phyloP scores from a whole-genome alignment of 2,797 vertebrate genomes.

The Limosa lapponica region DNA sequence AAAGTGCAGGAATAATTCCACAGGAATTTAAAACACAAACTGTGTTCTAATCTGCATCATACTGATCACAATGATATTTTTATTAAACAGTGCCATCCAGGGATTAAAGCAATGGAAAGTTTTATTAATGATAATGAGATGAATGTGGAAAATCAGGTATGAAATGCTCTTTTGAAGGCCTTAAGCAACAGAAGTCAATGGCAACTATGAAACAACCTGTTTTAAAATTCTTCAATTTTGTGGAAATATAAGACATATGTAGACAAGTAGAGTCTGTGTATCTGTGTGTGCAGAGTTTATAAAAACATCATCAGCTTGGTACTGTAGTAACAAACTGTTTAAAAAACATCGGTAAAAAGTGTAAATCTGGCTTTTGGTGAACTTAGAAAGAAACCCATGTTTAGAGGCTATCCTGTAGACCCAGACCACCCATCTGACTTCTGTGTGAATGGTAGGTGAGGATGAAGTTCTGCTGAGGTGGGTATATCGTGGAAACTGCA shows the following conservation, averaged over 20 bases:
- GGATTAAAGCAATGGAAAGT: not conserved
- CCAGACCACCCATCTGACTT: conserved; percentile 16
- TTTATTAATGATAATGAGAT: not conserved
- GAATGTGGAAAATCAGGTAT: not conserved
- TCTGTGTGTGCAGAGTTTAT: not conserved
- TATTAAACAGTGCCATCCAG: not conserved
- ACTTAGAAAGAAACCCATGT: not conserved
- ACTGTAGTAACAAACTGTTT: not conserved
- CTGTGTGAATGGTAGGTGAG: not conserved
- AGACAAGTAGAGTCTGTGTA: not conserved
- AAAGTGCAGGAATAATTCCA: not conserved
- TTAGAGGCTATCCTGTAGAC: not conserved
- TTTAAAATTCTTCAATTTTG: not conserved
- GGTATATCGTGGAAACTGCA: conserved; percentile 9
- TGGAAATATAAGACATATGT: not conserved
- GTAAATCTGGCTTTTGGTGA: not conserved
- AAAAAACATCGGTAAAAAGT: not conserved
- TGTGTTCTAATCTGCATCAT: not conserved
- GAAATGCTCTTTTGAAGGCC: not conserved
- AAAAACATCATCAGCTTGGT: not conserved
- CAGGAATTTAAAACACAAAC: not conserved
- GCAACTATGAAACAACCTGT: not conserved
- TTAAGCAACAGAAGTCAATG: not conserved
- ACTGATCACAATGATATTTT: not conserved
- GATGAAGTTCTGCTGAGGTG: not conserved